phyloP scores from a whole-genome alignment of 92 coral and sea anemone genomes.

The Zoanthus solanderi region DNA sequence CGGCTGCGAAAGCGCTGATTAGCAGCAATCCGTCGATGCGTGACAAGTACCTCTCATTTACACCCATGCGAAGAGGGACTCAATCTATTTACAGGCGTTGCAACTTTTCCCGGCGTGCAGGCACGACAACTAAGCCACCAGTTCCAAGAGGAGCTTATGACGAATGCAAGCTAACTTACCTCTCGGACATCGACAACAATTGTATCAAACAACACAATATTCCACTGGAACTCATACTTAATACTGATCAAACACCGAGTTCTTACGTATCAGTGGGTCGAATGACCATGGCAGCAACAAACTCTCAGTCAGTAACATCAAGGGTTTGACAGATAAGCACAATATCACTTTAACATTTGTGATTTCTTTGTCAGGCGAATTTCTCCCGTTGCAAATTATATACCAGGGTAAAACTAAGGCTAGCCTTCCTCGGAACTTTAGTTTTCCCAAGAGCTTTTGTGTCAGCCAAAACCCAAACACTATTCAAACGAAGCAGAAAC shows the following conservation, averaged over 20 bases:
- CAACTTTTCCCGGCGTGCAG: no score
- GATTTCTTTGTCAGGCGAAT: conserved; percentile 65
- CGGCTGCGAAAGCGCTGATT: no score
- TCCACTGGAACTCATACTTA: conserved; percentile 46
- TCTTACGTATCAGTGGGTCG: conserved; percentile 75
- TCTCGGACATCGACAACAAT: background rate
- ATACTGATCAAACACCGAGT: conserved; percentile 41
- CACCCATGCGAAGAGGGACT: no score
- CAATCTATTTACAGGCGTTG: no score
- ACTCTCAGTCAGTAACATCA: conserved; percentile 62
- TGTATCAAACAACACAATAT: conserved; percentile 6
- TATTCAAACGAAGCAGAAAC: conserved; percentile 63
- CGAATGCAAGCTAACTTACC: no score
- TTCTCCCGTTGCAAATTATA: conserved; percentile 45
- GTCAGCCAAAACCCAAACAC: conserved; percentile 72
- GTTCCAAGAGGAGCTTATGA: no score
- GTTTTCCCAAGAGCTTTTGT: conserved; percentile 66
- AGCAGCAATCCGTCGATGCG: no score
- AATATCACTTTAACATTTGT: conserved; percentile 59
- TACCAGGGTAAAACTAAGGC: background rate
- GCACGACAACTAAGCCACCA: no score
- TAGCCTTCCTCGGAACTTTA: conserved; percentile 65
- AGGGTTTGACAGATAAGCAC: conserved; percentile 56
- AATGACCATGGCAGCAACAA: conserved; percentile 76
- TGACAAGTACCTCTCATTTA: no score